A percentile compares a stretch with the other conserved stretches of the same genome.
Evolutionary conservation across 2,113 vertebrate species (phyloP).

Genomic region (Ceyx cyanopectus): DNA sequence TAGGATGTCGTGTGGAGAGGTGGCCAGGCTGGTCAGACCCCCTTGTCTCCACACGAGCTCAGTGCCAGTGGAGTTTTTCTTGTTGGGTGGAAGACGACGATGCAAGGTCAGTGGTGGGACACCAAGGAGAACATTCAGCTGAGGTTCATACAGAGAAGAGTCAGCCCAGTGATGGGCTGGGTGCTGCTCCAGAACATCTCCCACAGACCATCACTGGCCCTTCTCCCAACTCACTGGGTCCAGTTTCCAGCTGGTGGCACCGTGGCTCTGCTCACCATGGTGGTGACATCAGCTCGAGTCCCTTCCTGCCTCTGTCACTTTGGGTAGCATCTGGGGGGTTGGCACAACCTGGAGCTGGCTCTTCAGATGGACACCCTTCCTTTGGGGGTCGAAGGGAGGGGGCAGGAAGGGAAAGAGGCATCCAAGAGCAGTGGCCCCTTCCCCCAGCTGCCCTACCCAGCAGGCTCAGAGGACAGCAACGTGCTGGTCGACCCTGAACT

Average conservation of each 20-base stretch:
- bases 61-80: neutral
- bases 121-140: neutral
- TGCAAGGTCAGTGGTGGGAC: rapidly evolving
- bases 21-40: neutral
- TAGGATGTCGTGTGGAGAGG: neutral
- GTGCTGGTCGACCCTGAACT: neutral
- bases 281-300: neutral
- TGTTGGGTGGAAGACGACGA: neutral
- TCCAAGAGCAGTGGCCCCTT: neutral
- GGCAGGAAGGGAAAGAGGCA: neutral
- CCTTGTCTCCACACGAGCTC: neutral
- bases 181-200: neutral
- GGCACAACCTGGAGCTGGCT: neutral
- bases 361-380: neutral
- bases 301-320: rapidly evolving
- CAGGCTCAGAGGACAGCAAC: neutral
- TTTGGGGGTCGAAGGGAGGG: neutral
- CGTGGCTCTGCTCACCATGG: neutral
- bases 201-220: neutral
- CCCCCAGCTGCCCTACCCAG: neutral
- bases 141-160: neutral
- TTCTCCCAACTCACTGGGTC: neutral
- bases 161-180: neutral
- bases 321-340: neutral
- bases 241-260: neutral